A percentile compares a stretch with the other conserved stretches of the same genome.
Conservation (phyloP, 2,113 vertebrate genomes). For the Silurus asotus region DNA sequence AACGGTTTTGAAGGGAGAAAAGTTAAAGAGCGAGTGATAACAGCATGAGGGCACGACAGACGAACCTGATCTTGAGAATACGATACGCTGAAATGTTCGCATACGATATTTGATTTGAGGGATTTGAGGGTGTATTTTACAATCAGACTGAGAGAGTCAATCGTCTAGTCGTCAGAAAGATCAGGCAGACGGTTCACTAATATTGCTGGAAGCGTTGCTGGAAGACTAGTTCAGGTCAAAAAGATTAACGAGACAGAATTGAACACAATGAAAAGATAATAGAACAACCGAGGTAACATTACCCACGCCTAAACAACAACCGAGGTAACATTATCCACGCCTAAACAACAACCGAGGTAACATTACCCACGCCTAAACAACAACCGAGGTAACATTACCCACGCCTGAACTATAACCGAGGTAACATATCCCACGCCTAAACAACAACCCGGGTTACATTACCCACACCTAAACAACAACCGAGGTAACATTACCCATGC, state of each 20-base stretch:
- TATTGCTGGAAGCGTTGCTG: not conserved
- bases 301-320: not conserved
- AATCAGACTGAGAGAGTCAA: not conserved
- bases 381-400: not conserved
- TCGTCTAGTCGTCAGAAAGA: not conserved
- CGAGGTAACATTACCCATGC: too few relatives aligned
- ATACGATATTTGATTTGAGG: not conserved
- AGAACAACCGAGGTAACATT: not conserved
- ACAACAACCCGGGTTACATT: rapidly evolving
- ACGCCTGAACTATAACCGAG: not conserved
- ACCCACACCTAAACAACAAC: too few relatives aligned
- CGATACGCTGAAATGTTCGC: not conserved
- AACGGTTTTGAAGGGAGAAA: not conserved
- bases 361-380: not conserved
- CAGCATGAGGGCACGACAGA: not conserved
- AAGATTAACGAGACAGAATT: not conserved
- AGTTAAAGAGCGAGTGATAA: slow-evolving; percentile 1
- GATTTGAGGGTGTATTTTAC: too few relatives aligned
- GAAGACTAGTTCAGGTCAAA: not conserved
- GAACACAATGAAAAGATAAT: not conserved
- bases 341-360: not conserved
- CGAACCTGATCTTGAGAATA: not conserved
- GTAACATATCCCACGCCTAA: too few relatives aligned
- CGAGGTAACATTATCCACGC: not conserved
- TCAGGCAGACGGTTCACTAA: not conserved